These are phyloP conservation scores for Plagodis pulveraria DNA, from an alignment of 2,888 invertebrate genomes.

Conservation along the genomic window DNA sequence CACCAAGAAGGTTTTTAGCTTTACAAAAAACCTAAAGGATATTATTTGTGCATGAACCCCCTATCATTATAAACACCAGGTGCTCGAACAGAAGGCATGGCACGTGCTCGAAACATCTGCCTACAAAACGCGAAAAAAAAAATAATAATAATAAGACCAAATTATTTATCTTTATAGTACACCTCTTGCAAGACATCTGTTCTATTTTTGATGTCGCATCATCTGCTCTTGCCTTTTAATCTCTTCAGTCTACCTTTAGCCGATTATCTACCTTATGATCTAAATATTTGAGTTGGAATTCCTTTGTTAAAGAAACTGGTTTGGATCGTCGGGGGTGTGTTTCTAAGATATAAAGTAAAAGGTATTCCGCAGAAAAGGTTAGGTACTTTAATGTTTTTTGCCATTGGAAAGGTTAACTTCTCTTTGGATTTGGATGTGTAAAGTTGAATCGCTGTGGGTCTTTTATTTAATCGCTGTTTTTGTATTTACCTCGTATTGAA, in stretches of 20 bases:
- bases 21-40: slow-evolving; percentile 30
- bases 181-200: slow-evolving; percentile 66
- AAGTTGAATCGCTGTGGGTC: slow-evolving; percentile 35
- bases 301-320: not conserved
- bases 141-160: slow-evolving; percentile 50
- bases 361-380: slow-evolving; percentile 36
- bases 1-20: slow-evolving; percentile 6
- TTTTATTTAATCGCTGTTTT: slow-evolving; percentile 36
- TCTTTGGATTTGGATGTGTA: slow-evolving; percentile 40
- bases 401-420: slow-evolving; percentile 40
- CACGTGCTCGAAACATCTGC: slow-evolving; percentile 79
- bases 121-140: slow-evolving; percentile 59
- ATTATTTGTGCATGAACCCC: slow-evolving; percentile 51
- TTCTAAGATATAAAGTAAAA: slow-evolving; percentile 33
- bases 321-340: slow-evolving; percentile 12
- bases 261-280: slow-evolving; percentile 16
- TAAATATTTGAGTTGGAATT: slow-evolving; percentile 5
- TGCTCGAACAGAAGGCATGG: slow-evolving; percentile 62
- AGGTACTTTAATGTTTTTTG: slow-evolving; percentile 27
- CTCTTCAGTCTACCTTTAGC: slow-evolving; percentile 13
- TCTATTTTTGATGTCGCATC: slow-evolving; percentile 56
- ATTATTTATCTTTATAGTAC: slow-evolving; percentile 67
- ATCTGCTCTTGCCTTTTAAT: slow-evolving; percentile 45
- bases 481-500: slow-evolving; percentile 18
- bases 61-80: slow-evolving; percentile 72